Conservation (phyloP, 2,113 vertebrate genomes). For the Taurulus bubalis region DNA sequence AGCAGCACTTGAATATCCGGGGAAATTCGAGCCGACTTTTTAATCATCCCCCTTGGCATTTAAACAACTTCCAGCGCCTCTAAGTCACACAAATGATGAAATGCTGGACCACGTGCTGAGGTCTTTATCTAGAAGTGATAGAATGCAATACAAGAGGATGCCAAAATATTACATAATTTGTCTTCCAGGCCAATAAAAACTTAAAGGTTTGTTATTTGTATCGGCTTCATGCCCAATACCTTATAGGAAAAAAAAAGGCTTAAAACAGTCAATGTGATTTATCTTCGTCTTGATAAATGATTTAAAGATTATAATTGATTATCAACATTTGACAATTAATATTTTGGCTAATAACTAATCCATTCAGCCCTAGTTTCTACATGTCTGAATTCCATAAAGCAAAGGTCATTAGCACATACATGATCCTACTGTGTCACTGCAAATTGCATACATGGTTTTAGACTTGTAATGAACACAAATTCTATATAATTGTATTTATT, state of each 20-base stretch:
- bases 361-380: not conserved
- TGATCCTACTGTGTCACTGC: no score
- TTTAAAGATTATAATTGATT: not conserved
- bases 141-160: not conserved
- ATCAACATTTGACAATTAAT: not conserved
- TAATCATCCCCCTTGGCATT: conserved; percentile 48
- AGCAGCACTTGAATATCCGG: conserved; percentile 20
- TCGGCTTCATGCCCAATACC: not conserved
- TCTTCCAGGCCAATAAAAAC: not conserved
- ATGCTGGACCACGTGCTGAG: conserved; percentile 8
- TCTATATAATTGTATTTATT: not conserved
- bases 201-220: not conserved
- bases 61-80: conserved; percentile 27
- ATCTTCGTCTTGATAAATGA: not conserved
- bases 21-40: conserved; percentile 34
- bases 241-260: not conserved
- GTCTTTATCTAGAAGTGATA: conserved; percentile 19
- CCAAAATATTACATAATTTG: conserved; percentile 1
- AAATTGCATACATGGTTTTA: not conserved
- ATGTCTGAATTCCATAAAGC: not conserved
- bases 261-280: not conserved
- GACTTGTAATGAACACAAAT: not conserved
- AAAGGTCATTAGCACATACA: not conserved
- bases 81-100: conserved; percentile 11
- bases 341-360: not conserved